A percentile compares a stretch with the other conserved stretches of the same genome.
phyloP scores from a whole-genome alignment of 1,140 invertebrate species.

The Dendrolimus punctatus region DNA sequence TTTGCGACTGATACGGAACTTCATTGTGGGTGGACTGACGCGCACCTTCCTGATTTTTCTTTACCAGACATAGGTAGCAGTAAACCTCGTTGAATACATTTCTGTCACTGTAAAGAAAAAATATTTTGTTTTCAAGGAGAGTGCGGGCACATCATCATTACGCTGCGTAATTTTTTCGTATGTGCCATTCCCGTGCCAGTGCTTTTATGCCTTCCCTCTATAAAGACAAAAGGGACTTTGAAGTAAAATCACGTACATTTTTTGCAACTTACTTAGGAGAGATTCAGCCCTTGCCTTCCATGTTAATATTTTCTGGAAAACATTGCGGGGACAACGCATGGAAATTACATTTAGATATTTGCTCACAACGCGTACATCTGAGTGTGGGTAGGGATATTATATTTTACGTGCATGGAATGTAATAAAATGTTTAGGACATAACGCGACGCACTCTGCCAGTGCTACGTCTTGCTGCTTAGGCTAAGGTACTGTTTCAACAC shows the following conservation, averaged over 20 bases:
- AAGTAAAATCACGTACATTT: conserved; percentile 72
- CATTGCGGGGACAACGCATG: conserved; percentile 68
- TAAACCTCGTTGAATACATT: conserved; percentile 51
- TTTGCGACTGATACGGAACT: neutral
- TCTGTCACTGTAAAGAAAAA: conserved; percentile 61
- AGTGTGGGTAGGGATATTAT: conserved; percentile 66
- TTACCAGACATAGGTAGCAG: conserved; percentile 20
- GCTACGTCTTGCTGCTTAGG: neutral
- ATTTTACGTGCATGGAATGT: conserved; percentile 69
- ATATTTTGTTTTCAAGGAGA: conserved; percentile 64
- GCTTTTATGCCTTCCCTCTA: conserved; percentile 67
- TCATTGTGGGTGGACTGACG: conserved; percentile 14
- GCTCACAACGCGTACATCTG: conserved; percentile 57
- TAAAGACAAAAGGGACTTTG: conserved; percentile 71
- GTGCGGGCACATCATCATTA: conserved; percentile 69
- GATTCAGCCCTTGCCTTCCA: conserved; percentile 66
- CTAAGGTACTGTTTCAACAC: conserved; percentile 2
- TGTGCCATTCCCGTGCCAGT: conserved; percentile 64
- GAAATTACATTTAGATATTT: conserved; percentile 72
- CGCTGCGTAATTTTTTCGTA: conserved; percentile 67
- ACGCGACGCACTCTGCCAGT: conserved; percentile 11
- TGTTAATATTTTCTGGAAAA: conserved; percentile 71
- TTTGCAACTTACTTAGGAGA: conserved; percentile 71
- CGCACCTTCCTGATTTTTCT: conserved; percentile 9
- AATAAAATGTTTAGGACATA: conserved; percentile 65